Evolutionary conservation across 1,140 invertebrate species (phyloP).

Genomic region (Leptestheria dahalacensis): DNA sequence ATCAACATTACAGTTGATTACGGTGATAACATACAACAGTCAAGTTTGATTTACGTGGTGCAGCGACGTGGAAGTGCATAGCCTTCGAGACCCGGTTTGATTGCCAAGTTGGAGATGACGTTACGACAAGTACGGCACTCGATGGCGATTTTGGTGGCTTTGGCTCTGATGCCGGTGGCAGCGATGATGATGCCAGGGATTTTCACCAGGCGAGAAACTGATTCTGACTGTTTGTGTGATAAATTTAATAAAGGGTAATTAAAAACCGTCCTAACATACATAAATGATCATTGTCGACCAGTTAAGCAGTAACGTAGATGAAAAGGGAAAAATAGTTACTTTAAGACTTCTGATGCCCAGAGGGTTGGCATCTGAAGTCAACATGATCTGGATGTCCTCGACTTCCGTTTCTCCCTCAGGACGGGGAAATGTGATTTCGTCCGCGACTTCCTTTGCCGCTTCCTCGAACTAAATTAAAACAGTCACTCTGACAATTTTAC

Average conservation of each 20-base stretch:
- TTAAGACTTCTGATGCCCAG: slow-evolving; percentile 70
- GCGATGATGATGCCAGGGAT: slow-evolving; percentile 91
- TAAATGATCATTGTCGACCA: too few species aligned
- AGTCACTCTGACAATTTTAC: not conserved
- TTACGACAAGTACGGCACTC: slow-evolving; percentile 90
- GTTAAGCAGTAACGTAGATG: not conserved
- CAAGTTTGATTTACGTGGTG: slow-evolving; percentile 49
- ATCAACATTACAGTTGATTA: not conserved
- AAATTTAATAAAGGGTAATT: too few species aligned
- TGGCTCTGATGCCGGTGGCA: slow-evolving; percentile 83
- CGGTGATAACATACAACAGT: too few species aligned
- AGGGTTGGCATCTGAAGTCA: slow-evolving; percentile 71
- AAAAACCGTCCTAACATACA: too few species aligned
- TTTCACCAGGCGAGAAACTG: slow-evolving; percentile 84
- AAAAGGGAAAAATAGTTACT: slow-evolving; percentile 35
- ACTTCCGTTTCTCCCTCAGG: slow-evolving; percentile 78
- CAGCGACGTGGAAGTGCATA: slow-evolving; percentile 93
- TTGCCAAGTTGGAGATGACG: slow-evolving; percentile 69
- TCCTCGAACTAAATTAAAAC: slow-evolving; percentile 61
- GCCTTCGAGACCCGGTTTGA: slow-evolving; percentile 92
- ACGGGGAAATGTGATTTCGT: slow-evolving; percentile 86
- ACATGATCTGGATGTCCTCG: slow-evolving; percentile 84
- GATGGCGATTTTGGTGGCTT: slow-evolving; percentile 86
- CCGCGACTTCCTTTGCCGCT: slow-evolving; percentile 90
- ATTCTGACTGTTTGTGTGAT: slow-evolving; percentile 74